Base-by-base conservation (phyloP, 2,113 vertebrate species). In the Lophotis ruficrista region DNA sequence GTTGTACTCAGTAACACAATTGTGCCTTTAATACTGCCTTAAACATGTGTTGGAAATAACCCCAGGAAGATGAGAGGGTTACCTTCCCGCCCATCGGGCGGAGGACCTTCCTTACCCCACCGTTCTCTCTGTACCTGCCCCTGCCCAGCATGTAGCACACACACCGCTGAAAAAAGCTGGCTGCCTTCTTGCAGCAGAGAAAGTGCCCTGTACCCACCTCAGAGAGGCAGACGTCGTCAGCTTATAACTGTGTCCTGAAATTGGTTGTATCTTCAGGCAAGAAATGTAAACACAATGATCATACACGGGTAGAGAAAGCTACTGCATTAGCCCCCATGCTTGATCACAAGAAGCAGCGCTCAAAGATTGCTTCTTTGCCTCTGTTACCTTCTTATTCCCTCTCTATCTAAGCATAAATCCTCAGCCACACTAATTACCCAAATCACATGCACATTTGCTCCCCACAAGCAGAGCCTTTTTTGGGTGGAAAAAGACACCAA, bases 141-240 rank as follows among this genome's bases (percentile, higher is more conserved):
- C 13, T 15, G 37, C 54, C 69, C 1, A 2, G 20, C 12, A 27
- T 3, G 23, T 47, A 56, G 47, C 5, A 0, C 35, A 37, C 27
- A 4, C 5, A 3, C n/a, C 25, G 35, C 50, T 53, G 28, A 48
- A 48, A 61, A 56, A 80, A 87, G 24, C 33, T 21, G 43, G 4
- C 15, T 30, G 25, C 37, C 21, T n/a, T 73, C 45, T 73, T 5
- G 2, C 5, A 22, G 54, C 50, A 41, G 54, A 35, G 43, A 24
- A 87, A 51, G 61, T 33, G 15, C 19, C 47, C 47, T 23, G 4
- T 33, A 38, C 22, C 50, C 22, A 35, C 33, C 24, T 37, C 24
- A 72, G 45, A 78, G 38, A 65, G 45, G 27, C 31, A 24, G 47
- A 21, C 4, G 1, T 15, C 1, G 0, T 50, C 47, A 50, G 47